These are phyloP conservation scores for Ciconia maguari DNA, from an alignment of 2,113 vertebrate species.

Conservation along the genomic window DNA sequence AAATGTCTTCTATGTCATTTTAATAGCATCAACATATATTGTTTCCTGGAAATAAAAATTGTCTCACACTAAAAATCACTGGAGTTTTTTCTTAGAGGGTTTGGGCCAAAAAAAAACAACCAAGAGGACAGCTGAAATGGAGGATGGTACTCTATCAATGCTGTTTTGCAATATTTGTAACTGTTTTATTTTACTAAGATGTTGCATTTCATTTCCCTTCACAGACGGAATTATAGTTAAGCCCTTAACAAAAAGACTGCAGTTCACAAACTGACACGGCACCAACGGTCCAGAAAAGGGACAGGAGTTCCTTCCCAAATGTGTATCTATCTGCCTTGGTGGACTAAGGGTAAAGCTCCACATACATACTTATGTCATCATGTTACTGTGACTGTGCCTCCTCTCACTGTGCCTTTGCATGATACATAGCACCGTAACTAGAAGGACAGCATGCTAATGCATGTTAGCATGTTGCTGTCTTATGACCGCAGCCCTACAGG, in stretches of 20 bases:
- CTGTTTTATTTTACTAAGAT: not conserved
- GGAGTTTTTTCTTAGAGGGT: not conserved
- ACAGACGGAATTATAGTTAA: not conserved
- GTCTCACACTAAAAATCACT: not conserved
- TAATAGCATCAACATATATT: not conserved
- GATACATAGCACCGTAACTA: too few relatives aligned
- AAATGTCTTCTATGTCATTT: not conserved
- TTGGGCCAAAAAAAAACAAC: not conserved
- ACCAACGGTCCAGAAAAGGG: not conserved
- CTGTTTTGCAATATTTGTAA: not conserved
- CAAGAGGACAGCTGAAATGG: not conserved
- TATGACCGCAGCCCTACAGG: not conserved
- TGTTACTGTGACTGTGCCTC: not conserved
- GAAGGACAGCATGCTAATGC: not conserved
- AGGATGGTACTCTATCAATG: not conserved
- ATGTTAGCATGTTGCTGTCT: not conserved
- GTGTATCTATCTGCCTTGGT: not conserved
- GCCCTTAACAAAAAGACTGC: not conserved
- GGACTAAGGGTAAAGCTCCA: not conserved
- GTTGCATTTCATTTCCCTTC: not conserved
- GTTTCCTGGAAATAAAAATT: slow-evolving; percentile 26
- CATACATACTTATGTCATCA: not conserved
- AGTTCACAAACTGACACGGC: not conserved
- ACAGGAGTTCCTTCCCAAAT: not conserved
- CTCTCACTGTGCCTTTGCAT: not conserved